Evolutionary conservation across 2,888 invertebrate genomes (phyloP), one percentile per base, ranked within the genome.

Genomic region (Drosophila mulleri): DNA sequence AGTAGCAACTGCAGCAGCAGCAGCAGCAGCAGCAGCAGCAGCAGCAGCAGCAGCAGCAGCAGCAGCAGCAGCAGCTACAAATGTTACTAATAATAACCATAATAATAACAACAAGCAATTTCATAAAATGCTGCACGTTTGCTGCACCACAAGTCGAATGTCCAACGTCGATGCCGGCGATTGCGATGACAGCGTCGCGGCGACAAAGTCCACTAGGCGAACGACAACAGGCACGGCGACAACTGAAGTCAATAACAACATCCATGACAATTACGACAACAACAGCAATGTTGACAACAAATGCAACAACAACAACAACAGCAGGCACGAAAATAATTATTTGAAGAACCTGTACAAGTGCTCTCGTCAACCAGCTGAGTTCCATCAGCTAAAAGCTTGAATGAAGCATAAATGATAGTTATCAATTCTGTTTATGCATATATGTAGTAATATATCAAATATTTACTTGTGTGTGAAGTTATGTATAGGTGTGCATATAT

Each of bases 21-120:
- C 32, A 52, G 8, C 45, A 64, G 20, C 67, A n/a, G n/a, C n/a
- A n/a, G 29, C 16, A 67, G 66, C 68, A 74, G 6, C 45, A 45
- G 6, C 20, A 2, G 2, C 29, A 29, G 8, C 7, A 11, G n/a
- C n/a, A 18, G 6, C 29, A 32, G n/a, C 32, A 5, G n/a, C n/a
- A 18, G 12, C 29, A 32, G n/a, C 62, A 69, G 29, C 32, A 52
- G 8, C 45, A 64, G 20, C 67, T 54, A 58, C 47, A 59, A 65
- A 75, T 83, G 75, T 64, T 80, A 86, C 87, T 87, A 76, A 89
- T 87, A 89, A 84, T 83, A 84, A 84, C 89, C 81, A 84, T 87
- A 89, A 87, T 83, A 84, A 89, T 87, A 84, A 85, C 86, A 89
- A 87, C 87, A 76, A 89, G 77, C 82, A 73, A 78, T 89, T 84